Base-by-base conservation (phyloP, 2,888 invertebrate genomes). In the Pediacus dermestoides region DNA sequence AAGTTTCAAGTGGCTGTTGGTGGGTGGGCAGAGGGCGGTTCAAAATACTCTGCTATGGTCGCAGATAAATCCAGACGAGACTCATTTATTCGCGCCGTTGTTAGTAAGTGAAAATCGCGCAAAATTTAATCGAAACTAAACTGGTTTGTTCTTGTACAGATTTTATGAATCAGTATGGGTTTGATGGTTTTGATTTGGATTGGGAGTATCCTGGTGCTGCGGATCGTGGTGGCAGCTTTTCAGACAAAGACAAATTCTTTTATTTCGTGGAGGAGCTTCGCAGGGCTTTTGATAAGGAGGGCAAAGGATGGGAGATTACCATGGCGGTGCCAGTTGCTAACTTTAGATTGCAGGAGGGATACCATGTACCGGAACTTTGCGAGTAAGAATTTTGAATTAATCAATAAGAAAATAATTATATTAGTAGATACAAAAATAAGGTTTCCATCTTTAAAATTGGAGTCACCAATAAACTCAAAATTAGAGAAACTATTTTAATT, bases 161-260 rank as follows among this genome's bases (percentile, higher is more conserved):
- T 48, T 88, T 87, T 61, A 77, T 91, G 73, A 72, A 82, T 34
- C 73, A 81, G 57, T 89, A 88, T 60, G 70, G 77, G 13, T 91
- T 91, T 52, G 89, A 90, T 58, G 90, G 90, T 0, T 80, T 91
- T 57, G 90, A 91, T 61, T 73, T 90, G 55, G 90, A 91, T 61
- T 91, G 91, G 90, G 91, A 91, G 67, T 91, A 91, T 63, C 90
- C 91, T 1, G 90, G 86, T 1, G 91, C 91, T 0, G 79, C 88
- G 0, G 91, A 91, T 66, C 78, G 91, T 16, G 88, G 88, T 4
- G 91, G 91, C 21, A 82, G 78, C 37, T 89, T 80, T 67, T 79
- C 84, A 7, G 91, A 92, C 67, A 90, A 89, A 66, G 84, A 90
- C 55, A 76, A 77, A 43, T 91, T 90, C 71, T 74, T 86, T 22